Base-by-base conservation (phyloP, 2,888 invertebrate genomes). In the Drosophila koepferae region DNA sequence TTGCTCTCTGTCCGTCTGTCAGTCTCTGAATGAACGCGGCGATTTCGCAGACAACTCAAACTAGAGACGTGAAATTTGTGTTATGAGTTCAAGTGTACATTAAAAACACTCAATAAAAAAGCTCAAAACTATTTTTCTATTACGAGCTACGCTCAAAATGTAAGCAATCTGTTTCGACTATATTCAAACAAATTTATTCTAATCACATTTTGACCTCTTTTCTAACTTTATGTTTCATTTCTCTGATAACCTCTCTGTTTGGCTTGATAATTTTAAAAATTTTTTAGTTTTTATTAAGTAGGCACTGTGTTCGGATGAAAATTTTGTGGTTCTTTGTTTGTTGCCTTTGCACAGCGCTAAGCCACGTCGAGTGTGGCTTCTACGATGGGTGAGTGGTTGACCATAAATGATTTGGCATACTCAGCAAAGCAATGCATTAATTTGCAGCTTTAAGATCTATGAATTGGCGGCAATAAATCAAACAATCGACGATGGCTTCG, bases 391-490 rank as follows among this genome's bases (percentile, higher is more conserved):
- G 36, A 70, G 82, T 64, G 8, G n/a, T 0, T 14, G 5, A 1
- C 5, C 10, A 9, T n/a, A 10, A n/a, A 31, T 1, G 5, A 1
- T 10, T 10, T 1, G 0, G 8, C 6, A 9, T 20, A 7, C 2
- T 3, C 34, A n/a, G 9, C 9, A 10, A 16, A 23, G 28, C 28
- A 2, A 2, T 12, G 23, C 7, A 14, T 8, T 31, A 44, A 36
- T 54, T 40, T 14, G 0, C 1, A 91, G 91, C 1, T 91, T 75
- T 51, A 91, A 91, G 73, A 65, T 91, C 36, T 92, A 91, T 56
- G 82, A 91, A 31, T 38, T 90, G 14, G 14, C 54, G 0, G 16
- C 64, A 3, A 54, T 64, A 1, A 61, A 68, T 5, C 66, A 72
- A 2, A 71, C 76, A 6, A n/a, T 20, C 38, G 76, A 8, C 16